Conservation (phyloP, 2,113 vertebrate species). For the Phrynosoma platyrhinos region DNA sequence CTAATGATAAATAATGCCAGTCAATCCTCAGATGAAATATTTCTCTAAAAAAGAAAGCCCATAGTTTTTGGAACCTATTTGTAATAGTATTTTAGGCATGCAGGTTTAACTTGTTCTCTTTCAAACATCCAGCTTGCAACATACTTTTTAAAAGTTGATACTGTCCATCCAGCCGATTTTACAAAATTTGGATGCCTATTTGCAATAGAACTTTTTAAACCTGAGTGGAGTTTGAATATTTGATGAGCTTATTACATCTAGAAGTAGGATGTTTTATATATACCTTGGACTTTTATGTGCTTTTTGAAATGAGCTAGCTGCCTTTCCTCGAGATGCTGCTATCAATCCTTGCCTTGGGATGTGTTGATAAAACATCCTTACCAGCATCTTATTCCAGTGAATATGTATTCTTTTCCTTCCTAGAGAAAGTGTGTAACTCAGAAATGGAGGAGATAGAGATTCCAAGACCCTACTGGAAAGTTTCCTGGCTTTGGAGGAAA, state of each 20-base stretch:
- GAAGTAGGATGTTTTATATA: background rate
- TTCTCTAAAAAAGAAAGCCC: background rate
- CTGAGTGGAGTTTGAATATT: background rate
- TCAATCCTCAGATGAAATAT: background rate
- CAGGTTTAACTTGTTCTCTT: background rate
- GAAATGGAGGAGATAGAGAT: no score
- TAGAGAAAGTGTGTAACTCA: background rate
- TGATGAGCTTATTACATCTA: background rate
- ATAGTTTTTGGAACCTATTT: background rate
- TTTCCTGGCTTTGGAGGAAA: background rate
- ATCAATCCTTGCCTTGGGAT: background rate
- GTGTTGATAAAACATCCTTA: background rate
- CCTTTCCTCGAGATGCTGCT: background rate
- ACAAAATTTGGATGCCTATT: background rate
- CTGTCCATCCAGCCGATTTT: background rate
- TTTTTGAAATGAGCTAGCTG: background rate
- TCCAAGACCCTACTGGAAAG: no score
- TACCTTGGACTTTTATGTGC: background rate
- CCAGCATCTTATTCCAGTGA: background rate
- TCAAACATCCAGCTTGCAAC: background rate
- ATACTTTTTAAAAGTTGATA: background rate
- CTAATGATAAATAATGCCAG: slow-evolving; percentile 7
- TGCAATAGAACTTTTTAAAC: background rate
- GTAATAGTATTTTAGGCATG: background rate
- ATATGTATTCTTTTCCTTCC: background rate